Evolutionary conservation across 2,113 vertebrate species (phyloP).

Genomic region (Otis tarda): DNA sequence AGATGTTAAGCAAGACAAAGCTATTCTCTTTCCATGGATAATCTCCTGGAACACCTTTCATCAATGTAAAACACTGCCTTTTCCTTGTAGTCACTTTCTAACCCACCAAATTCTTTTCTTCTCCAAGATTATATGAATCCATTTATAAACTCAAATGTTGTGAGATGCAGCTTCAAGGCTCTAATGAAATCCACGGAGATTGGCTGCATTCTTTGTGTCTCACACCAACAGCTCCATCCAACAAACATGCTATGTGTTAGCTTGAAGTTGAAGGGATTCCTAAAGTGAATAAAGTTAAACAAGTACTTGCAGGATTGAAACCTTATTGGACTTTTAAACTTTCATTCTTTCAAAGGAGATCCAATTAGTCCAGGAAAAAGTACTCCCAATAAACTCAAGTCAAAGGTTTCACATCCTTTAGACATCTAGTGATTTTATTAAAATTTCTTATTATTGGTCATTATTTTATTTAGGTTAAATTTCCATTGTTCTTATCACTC

Average conservation of each 20-base stretch:
- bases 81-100: background rate
- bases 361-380: background rate
- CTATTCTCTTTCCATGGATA: background rate
- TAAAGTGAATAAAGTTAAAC: background rate
- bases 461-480: background rate
- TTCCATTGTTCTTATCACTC: background rate
- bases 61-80: background rate
- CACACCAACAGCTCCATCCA: background rate
- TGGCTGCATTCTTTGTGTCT: background rate
- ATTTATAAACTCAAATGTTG: background rate
- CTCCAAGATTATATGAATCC: background rate
- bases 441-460: background rate
- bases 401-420: background rate
- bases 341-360: background rate
- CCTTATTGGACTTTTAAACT: background rate
- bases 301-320: background rate
- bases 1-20: slow-evolving; percentile 46
- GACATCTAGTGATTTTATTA: background rate
- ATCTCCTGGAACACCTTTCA: background rate
- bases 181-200: background rate
- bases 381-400: background rate
- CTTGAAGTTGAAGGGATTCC: background rate
- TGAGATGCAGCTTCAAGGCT: background rate
- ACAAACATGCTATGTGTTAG: background rate
- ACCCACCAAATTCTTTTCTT: background rate